These are phyloP conservation scores for Tetranychus piercei DNA, from an alignment of 2,888 invertebrate species.

Conservation along the genomic window DNA sequence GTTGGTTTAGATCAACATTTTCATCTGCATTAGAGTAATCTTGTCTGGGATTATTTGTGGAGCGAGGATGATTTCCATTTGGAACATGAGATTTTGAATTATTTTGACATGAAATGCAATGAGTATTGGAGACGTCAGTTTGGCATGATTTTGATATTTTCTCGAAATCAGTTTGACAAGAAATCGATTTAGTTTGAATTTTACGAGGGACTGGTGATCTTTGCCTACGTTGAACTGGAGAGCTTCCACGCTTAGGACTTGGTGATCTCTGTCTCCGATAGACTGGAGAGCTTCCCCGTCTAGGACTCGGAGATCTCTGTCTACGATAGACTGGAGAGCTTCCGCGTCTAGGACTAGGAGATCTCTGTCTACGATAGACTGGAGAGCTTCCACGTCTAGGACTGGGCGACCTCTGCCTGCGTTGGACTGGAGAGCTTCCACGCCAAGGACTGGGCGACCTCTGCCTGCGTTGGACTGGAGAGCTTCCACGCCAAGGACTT, in stretches of 20 bases:
- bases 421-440: not conserved
- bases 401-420: no score
- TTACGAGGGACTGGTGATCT: no score
- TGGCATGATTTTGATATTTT: not conserved
- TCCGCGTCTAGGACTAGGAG: not conserved
- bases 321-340: not conserved
- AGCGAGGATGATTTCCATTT: no score
- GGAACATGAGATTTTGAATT: not conserved
- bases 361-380: no score
- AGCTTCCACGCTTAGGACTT: not conserved
- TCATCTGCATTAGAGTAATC: not conserved
- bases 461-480: not conserved
- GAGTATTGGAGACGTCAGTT: not conserved
- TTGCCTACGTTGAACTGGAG: not conserved
- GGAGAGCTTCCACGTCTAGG: not conserved
- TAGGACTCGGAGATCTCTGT: no score
- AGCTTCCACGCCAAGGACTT: not conserved
- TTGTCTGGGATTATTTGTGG: not conserved
- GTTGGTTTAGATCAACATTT: not conserved
- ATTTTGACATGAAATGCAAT: no score
- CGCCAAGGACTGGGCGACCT: not conserved
- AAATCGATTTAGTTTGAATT: not conserved
- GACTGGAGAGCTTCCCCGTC: no score
- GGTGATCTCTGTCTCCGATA: no score
- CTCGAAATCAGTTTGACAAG: not conserved